Evolutionary conservation across 2,888 invertebrate species (phyloP), one percentile per base, ranked within the genome.

Genomic region (Agapostemon virescens): DNA sequence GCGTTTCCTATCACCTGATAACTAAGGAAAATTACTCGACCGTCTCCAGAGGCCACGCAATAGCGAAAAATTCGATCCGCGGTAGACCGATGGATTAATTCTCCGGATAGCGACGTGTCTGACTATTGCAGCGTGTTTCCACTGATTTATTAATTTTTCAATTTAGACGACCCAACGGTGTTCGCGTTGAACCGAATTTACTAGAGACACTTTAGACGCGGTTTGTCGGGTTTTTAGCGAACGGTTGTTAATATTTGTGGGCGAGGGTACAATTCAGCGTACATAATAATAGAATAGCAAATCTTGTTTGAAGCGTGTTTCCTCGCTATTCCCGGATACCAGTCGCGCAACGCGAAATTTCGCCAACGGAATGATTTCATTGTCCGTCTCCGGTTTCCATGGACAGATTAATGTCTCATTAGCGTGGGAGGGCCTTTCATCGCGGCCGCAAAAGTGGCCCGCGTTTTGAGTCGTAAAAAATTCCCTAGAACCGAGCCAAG

Each of bases 361-460:
- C 15, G 1, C 63, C 58, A 15, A 6, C 13, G 26, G n/a, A 58
- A 52, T 7, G 30, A 40, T 26, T 45, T 20, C 30, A 70, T 58
- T 38, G 58, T 42, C 42, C 26, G 9, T n/a, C n/a, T 6, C 15
- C 6, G 40, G 40, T 45, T 42, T n/a, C 70, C 70, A 17, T 20
- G 30, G 40, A n/a, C n/a, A 61, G 30, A 61, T 70, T 61, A 70
- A 70, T 61, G 42, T 70, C 70, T 61, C 58, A 61, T 61, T 61
- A 70, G 70, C 55, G 26, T 38, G n/a, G 17, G n/a, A 15, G 20
- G 15, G 9, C 17, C 23, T n/a, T 61, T 15, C 70, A 40, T n/a
- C 2, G 55, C 26, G 1, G n/a, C 42, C n/a, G 23, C 42, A 63
- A 71, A 49, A 63, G 63, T 45, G 23, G 33, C 23, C 36, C 45